These are phyloP conservation scores for Caenorhabditis sulstoni DNA, from an alignment of 2,888 invertebrate species.

Conservation along the genomic window DNA sequence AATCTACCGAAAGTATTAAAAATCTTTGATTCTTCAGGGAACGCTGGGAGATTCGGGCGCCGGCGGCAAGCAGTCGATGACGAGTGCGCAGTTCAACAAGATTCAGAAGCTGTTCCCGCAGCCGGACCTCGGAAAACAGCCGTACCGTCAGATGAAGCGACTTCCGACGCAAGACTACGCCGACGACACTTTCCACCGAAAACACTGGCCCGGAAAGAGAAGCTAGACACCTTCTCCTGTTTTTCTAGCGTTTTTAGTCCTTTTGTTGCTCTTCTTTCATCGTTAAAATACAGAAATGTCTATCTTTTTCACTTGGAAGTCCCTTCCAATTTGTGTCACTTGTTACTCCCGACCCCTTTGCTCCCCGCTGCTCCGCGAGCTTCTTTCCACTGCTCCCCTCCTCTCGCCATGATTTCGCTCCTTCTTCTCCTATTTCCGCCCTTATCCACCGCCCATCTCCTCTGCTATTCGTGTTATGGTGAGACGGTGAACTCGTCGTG, in stretches of 20 bases:
- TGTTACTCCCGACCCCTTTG: slow-evolving; percentile 24
- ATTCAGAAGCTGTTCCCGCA: slow-evolving; percentile 77
- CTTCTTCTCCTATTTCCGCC: slow-evolving; percentile 22
- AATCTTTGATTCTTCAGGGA: slow-evolving; percentile 61
- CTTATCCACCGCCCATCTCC: slow-evolving; percentile 30
- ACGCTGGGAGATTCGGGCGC: slow-evolving; percentile 70
- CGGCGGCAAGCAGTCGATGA: slow-evolving; percentile 61
- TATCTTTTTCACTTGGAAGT: neutral
- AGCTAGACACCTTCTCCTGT: slow-evolving; percentile 38
- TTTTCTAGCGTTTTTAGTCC: neutral
- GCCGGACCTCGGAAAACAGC: slow-evolving; percentile 73
- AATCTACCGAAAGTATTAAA: neutral
- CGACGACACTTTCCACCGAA: slow-evolving; percentile 75
- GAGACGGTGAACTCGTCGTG: slow-evolving; percentile 49
- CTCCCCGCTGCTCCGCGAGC: slow-evolving; percentile 1
- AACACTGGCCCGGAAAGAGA: slow-evolving; percentile 71
- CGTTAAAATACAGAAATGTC: slow-evolving; percentile 11
- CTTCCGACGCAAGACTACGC: slow-evolving; percentile 75
- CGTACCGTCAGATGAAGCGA: slow-evolving; percentile 75
- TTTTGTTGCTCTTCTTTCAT: slow-evolving; percentile 18
- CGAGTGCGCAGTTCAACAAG: slow-evolving; percentile 76
- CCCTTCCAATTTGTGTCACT: slow-evolving; percentile 47
- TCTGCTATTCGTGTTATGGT: slow-evolving; percentile 59
- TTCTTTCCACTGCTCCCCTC: neutral
- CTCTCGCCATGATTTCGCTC: slow-evolving; percentile 12